These are phyloP conservation scores for Ochotona princeps DNA, from an alignment of 2,113 vertebrate genomes.

Conservation along the genomic window DNA sequence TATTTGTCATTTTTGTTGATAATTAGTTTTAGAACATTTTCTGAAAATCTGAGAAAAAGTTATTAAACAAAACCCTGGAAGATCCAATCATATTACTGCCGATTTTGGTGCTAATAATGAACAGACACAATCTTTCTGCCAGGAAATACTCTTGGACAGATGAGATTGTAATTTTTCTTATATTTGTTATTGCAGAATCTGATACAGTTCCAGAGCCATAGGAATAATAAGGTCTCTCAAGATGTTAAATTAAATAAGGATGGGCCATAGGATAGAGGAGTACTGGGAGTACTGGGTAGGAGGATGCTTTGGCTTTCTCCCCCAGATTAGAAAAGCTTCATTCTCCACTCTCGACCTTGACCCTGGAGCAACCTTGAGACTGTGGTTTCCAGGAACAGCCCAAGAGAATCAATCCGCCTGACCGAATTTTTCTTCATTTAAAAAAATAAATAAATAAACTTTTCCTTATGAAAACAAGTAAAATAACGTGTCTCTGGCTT, in stretches of 20 bases:
- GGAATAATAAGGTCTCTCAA: neutral
- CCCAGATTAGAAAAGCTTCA: neutral
- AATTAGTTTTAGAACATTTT: conserved; percentile 1
- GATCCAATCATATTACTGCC: neutral
- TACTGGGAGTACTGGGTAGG: neutral
- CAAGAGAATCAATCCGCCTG: neutral
- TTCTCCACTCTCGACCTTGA: neutral
- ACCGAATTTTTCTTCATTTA: conserved; percentile 40
- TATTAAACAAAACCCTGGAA: conserved; percentile 6
- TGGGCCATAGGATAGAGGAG: neutral
- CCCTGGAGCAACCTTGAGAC: neutral
- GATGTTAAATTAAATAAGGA: neutral
- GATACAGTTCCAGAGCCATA: neutral
- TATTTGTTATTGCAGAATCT: neutral
- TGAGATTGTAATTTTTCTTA: neutral
- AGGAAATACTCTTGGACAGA: neutral
- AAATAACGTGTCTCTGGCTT: neutral
- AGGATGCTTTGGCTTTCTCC: neutral
- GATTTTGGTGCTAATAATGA: neutral
- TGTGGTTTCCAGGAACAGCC: neutral
- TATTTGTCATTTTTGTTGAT: neutral
- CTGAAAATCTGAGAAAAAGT: neutral
- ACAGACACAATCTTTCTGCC: neutral
- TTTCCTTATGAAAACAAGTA: conserved; percentile 14
- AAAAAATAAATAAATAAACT: conserved; percentile 18